phyloP scores from a whole-genome alignment of 2,888 invertebrate genomes.

The Meliscaeva auricollis region DNA sequence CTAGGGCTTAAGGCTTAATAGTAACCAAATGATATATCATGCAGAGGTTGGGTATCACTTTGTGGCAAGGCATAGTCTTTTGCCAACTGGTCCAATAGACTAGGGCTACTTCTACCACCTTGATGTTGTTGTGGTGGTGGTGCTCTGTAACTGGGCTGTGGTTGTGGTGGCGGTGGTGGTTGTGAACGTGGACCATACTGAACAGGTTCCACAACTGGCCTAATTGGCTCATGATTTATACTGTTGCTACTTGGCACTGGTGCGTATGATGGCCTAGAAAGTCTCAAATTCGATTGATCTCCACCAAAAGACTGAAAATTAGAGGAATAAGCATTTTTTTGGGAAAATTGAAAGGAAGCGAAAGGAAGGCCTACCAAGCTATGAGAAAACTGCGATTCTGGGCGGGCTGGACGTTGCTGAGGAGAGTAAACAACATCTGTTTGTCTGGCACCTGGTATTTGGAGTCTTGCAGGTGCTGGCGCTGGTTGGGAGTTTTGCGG shows the following conservation, averaged over 20 bases:
- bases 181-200: conserved; percentile 79
- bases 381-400: conserved; percentile 83
- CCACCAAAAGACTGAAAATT: conserved; percentile 79
- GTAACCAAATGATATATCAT: conserved; percentile 93
- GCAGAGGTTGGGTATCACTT: conserved; percentile 88
- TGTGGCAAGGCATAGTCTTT: conserved; percentile 92
- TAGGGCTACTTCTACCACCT: conserved; percentile 83
- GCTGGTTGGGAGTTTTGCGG: conserved; percentile 77
- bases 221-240: conserved; percentile 80
- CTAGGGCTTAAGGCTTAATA: conserved; percentile 85
- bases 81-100: conserved; percentile 91
- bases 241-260: conserved; percentile 82
- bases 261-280: conserved; percentile 82
- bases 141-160: conserved; percentile 47
- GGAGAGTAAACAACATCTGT: conserved; percentile 83
- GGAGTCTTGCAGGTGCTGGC: conserved; percentile 81
- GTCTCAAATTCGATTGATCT: conserved; percentile 81
- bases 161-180: conserved; percentile 75
- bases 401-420: conserved; percentile 82
- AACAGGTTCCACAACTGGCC: conserved; percentile 79
- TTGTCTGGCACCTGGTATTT: conserved; percentile 82
- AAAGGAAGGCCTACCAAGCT: conserved; percentile 77
- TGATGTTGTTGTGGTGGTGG: conserved; percentile 78
- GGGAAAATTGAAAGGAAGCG: not conserved
- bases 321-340: not conserved